Conservation (phyloP, 2,888 invertebrate genomes). For the Drosophila rubida region DNA sequence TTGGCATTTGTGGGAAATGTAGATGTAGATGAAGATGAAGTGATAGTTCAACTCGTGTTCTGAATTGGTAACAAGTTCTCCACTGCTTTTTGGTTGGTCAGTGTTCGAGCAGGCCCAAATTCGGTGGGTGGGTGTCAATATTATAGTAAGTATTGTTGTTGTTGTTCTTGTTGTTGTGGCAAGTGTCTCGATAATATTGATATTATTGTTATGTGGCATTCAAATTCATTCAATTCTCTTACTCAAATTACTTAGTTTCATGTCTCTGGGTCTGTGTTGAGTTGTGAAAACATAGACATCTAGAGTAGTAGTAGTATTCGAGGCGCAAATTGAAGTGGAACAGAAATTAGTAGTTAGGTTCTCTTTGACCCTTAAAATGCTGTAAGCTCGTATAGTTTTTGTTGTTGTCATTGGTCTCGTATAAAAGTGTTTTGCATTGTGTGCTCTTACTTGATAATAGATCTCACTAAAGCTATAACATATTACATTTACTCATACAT, state of each 20-base stretch:
- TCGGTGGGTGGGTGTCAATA: constrained; percentile 25
- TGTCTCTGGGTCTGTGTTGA: not conserved
- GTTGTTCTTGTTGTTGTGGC: not conserved
- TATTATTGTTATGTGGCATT: not conserved
- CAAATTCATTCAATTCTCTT: not conserved
- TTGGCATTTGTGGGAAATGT: not conserved
- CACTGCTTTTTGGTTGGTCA: not conserved
- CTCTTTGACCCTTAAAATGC: constrained; percentile 31
- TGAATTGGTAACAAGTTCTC: constrained; percentile 2
- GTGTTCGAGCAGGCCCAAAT: constrained; percentile 6
- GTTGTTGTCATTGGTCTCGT: constrained; percentile 62
- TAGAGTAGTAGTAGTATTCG: not conserved
- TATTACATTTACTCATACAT: constrained; percentile 20
- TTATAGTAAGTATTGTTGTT: not conserved
- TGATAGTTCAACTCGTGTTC: constrained; percentile 2
- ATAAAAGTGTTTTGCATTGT: constrained; percentile 46
- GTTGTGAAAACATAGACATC: constrained; percentile 2
- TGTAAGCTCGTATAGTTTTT: constrained; percentile 71
- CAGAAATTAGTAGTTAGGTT: not conserved
- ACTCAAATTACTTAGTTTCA: constrained; percentile 1
- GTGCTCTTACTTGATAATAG: constrained; percentile 25
- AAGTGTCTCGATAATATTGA: not conserved
- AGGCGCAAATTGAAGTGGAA: constrained; percentile 7
- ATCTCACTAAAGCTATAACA: constrained; percentile 46
- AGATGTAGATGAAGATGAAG: not conserved